Base-by-base conservation (phyloP, 1,140 invertebrate species). In the Musca vetustissima region DNA sequence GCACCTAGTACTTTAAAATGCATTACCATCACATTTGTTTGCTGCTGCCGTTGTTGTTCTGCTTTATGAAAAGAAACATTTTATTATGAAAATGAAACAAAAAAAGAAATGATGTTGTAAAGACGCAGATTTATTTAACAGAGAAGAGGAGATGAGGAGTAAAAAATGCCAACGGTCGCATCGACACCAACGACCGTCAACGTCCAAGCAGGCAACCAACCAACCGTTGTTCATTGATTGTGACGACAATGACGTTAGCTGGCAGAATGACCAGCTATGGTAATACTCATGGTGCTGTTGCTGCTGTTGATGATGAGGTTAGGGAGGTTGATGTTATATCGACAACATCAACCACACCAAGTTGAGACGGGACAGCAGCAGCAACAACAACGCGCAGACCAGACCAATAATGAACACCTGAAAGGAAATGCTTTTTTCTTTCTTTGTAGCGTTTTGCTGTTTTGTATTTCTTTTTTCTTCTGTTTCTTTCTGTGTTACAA, bases 371-470 rank as follows among this genome's bases (percentile, higher is more conserved):
- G 11, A 13, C 36, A 43, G 6, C 36, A 43, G 2, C 36, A 43
- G 36, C 36, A 43, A 11, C 36, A 43, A 13, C 6, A 43, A 13
- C 4, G 28, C 36, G 19, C 32, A 28, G 36, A 61, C 57, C 57
- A 61, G 28, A 61, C 57, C 57, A 61, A 61, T 43, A 43, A 43
- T 61, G 57, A 61, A 61, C 57, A 61, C 57, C 57, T 61, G 57
- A 61, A 61, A 61, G 57, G 57, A 61, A 61, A 61, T 61, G 57
- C 57, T 61, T 61, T 61, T 36, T 61, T 28, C 25, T 57, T n/a
- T 57, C 9, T n/a, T 59, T 59, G 53, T 43, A 43, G 28, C 28
- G 28, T 32, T 32, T 43, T 43, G 36, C 36, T 43, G 36, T 61
- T 43, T 61, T 52, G 6, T 52, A 17, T 52, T 19, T 19, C n/a